phyloP scores from a whole-genome alignment of 2,797 vertebrate genomes.

The Etheostoma nigrum region DNA sequence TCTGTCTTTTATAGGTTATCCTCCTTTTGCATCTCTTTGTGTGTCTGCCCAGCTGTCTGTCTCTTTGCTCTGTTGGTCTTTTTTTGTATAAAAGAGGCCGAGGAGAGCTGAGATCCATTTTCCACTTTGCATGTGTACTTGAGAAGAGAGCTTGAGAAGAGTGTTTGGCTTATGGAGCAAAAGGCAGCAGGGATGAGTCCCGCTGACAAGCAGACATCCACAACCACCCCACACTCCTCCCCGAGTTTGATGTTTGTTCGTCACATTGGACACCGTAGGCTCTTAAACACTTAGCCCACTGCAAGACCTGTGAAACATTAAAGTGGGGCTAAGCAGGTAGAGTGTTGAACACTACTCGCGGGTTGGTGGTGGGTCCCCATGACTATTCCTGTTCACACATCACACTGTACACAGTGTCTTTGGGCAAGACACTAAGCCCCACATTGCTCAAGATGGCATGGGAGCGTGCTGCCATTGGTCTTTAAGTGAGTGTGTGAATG shows the following conservation, averaged over 20 bases:
- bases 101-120: conserved; percentile 36
- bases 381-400: neutral
- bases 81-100: conserved; percentile 25
- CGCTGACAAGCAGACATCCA: conserved; percentile 51
- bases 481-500: neutral
- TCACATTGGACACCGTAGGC: neutral
- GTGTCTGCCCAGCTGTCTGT: conserved; percentile 4
- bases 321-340: neutral
- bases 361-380: neutral
- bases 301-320: neutral
- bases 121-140: conserved; percentile 38
- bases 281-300: neutral
- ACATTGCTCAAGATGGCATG: neutral
- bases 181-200: conserved; percentile 67
- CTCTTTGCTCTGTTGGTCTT: conserved; percentile 9
- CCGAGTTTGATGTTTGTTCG: neutral
- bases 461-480: neutral
- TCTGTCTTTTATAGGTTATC: conserved; percentile 8
- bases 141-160: conserved; percentile 29
- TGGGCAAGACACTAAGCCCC: neutral
- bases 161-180: conserved; percentile 53
- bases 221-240: conserved; percentile 17
- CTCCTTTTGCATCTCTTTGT: neutral
- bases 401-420: neutral
- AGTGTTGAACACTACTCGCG: too few species aligned